Evolutionary conservation across 1,140 invertebrate species (phyloP).

Genomic region (Drosophila grimshawi): DNA sequence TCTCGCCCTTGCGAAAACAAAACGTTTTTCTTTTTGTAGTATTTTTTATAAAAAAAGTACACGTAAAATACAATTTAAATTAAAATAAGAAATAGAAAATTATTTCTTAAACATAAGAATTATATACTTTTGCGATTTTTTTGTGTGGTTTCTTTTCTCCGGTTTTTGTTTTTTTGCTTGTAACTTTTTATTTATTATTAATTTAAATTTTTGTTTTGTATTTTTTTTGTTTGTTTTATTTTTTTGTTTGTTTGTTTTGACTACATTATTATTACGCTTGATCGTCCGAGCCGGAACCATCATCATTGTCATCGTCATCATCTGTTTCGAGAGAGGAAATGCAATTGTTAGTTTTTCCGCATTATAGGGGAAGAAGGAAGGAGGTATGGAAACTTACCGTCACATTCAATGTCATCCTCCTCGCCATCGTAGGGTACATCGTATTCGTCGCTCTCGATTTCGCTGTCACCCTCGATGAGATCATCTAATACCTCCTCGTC

Average conservation of each 20-base stretch:
- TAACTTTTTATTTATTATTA: constrained; percentile 82
- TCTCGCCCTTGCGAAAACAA: constrained; percentile 52
- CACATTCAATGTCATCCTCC: constrained; percentile 83
- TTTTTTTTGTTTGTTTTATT: constrained; percentile 56
- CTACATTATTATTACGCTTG: constrained; percentile 84
- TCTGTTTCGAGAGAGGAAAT: constrained; percentile 47
- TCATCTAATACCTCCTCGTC: constrained; percentile 79
- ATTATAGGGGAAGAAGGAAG: neutral
- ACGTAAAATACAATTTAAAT: constrained; percentile 84
- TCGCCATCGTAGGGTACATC: constrained; percentile 83
- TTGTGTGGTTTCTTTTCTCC: constrained; percentile 70
- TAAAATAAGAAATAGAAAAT: constrained; percentile 84
- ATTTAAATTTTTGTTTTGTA: constrained; percentile 78
- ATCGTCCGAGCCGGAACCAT: constrained; percentile 83
- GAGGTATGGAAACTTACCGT: constrained; percentile 56
- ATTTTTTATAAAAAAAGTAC: constrained; percentile 84
- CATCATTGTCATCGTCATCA: constrained; percentile 83
- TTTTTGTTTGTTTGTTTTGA: constrained; percentile 79
- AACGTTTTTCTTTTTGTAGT: constrained; percentile 54
- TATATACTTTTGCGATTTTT: constrained; percentile 83
- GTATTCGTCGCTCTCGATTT: constrained; percentile 83
- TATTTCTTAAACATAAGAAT: constrained; percentile 84
- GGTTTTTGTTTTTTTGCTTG: constrained; percentile 69
- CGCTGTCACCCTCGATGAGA: constrained; percentile 82
- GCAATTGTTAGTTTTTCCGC: constrained; percentile 15